These are phyloP conservation scores for Clitarchus hookeri DNA, from an alignment of 2,888 invertebrate genomes.

Conservation along the genomic window DNA sequence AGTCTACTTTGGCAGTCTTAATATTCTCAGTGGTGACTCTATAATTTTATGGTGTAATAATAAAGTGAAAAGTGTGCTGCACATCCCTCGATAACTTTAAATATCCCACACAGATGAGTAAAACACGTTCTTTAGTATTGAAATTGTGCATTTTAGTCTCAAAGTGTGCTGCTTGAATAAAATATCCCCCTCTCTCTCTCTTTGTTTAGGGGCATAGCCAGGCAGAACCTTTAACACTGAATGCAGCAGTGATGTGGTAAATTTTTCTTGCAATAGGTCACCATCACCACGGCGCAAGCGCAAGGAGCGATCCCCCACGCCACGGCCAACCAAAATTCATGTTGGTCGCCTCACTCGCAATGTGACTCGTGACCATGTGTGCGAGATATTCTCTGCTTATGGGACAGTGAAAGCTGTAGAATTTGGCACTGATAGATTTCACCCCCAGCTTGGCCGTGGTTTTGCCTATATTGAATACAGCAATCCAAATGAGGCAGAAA, in stretches of 20 bases:
- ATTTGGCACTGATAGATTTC: conserved; percentile 85
- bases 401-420: conserved; percentile 87
- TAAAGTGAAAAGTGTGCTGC: no score
- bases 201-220: no score
- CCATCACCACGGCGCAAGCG: conserved; percentile 68
- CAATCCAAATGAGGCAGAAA: conserved; percentile 93
- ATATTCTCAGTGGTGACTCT: no score
- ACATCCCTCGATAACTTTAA: no score
- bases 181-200: no score
- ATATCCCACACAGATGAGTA: no score
- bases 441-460: conserved; percentile 87
- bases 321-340: conserved; percentile 91
- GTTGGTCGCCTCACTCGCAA: conserved; percentile 91
- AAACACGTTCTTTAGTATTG: no score
- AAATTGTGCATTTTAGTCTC: no score
- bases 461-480: conserved; percentile 96
- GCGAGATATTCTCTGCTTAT: conserved; percentile 89
- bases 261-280: conserved; percentile 49
- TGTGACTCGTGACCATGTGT: conserved; percentile 86
- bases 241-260: background rate
- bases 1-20: no score
- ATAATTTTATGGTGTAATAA: no score
- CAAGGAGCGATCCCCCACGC: conserved; percentile 85
- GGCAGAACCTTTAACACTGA: background rate
- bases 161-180: no score